Percentiles rank a stretch among this genome's conserved stretches.
Conservation (phyloP, 2,888 invertebrate genomes). For the Synergus gifuensis region DNA sequence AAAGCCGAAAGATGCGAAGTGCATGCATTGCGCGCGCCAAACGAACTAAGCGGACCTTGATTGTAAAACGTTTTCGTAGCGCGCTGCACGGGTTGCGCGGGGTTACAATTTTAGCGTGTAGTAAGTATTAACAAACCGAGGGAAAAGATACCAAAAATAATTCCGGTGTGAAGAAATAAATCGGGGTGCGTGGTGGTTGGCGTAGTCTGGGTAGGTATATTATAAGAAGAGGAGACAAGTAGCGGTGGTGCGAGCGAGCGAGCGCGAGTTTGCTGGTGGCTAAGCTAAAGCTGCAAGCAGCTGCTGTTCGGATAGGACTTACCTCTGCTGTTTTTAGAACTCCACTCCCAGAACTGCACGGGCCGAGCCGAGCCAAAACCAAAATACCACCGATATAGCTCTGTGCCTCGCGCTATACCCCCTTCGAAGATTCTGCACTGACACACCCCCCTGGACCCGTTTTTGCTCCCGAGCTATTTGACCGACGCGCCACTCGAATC, state of each 20-base stretch:
- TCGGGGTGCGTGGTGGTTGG: constrained; percentile 62
- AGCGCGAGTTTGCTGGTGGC: constrained; percentile 37
- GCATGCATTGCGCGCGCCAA: constrained; percentile 59
- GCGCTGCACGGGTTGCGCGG: constrained; percentile 52
- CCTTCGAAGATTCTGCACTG: constrained; percentile 53
- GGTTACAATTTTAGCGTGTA: constrained; percentile 62
- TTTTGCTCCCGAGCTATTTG: constrained; percentile 51
- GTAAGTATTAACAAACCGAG: constrained; percentile 73
- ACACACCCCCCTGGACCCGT: constrained; percentile 52
- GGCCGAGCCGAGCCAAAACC: constrained; percentile 77
- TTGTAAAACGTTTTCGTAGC: constrained; percentile 61
- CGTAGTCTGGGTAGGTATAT: constrained; percentile 47
- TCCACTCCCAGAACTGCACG: constrained; percentile 78
- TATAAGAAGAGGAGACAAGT: constrained; percentile 51
- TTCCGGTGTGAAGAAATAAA: constrained; percentile 75
- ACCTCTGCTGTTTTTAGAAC: constrained; percentile 78
- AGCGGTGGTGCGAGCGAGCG: constrained; percentile 46
- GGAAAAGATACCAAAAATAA: constrained; percentile 77
- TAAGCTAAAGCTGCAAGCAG: constrained; percentile 43
- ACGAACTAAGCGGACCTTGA: constrained; percentile 63
- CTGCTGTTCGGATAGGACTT: constrained; percentile 66
- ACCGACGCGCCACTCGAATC: constrained; percentile 47
- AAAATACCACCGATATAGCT: constrained; percentile 76
- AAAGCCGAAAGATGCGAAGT: constrained; percentile 52
- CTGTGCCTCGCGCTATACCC: constrained; percentile 56